phyloP scores from a whole-genome alignment of 2,888 invertebrate genomes.

The Glyphotaelius pellucidus region DNA sequence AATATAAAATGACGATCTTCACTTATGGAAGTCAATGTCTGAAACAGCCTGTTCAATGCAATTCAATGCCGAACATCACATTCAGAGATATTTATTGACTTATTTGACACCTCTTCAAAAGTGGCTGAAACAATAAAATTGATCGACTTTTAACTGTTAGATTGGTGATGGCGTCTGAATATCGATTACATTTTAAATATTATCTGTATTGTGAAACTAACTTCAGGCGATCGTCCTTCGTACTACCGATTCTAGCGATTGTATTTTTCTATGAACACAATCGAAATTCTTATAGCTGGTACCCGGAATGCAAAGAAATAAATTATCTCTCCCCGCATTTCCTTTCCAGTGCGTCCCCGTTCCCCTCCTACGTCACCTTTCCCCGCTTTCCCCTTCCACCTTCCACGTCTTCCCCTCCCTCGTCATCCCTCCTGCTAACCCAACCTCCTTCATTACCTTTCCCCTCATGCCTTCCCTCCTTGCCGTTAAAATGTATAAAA shows the following conservation, averaged over 20 bases:
- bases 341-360: no score
- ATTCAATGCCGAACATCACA: neutral
- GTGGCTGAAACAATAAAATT: neutral
- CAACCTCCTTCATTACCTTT: no score
- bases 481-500: no score
- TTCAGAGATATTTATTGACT: neutral
- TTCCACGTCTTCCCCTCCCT: no score
- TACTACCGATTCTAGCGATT: no score
- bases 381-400: no score
- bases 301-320: no score
- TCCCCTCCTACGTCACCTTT: no score
- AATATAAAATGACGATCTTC: neutral
- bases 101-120: neutral
- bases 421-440: no score
- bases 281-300: neutral
- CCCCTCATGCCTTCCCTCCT: no score
- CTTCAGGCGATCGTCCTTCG: neutral
- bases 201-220: neutral
- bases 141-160: neutral
- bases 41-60: neutral
- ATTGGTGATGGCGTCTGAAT: neutral
- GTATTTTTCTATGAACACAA: neutral
- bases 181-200: neutral
- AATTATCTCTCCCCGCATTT: no score
- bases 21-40: neutral